These are phyloP conservation scores for Drosophila tanythrix DNA, from an alignment of 2,888 invertebrate genomes.

Conservation along the genomic window DNA sequence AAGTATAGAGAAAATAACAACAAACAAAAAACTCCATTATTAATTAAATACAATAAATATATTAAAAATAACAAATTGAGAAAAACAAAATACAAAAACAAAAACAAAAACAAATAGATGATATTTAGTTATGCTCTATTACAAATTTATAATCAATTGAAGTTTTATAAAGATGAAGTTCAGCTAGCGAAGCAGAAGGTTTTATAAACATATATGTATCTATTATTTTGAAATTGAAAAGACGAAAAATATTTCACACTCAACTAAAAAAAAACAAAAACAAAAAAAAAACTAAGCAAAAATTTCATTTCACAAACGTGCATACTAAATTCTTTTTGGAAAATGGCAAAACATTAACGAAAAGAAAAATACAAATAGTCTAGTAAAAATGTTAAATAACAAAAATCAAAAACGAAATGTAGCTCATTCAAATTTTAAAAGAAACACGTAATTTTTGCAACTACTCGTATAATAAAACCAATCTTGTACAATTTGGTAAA, in stretches of 20 bases:
- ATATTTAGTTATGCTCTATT: constrained; percentile 79
- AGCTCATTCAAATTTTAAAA: constrained; percentile 78
- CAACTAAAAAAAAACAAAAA: constrained; percentile 23
- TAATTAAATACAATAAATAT: constrained; percentile 46
- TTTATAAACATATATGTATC: constrained; percentile 66
- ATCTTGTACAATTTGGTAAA: constrained; percentile 68
- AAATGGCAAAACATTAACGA: constrained; percentile 9
- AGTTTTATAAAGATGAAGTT: constrained; percentile 63
- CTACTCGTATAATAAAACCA: constrained; percentile 50
- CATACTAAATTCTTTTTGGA: constrained; percentile 16
- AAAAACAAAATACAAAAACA: constrained; percentile 22
- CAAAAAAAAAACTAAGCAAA: constrained; percentile 10
- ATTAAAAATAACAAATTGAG: constrained; percentile 32
- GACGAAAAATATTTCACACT: constrained; percentile 29
- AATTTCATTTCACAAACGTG: constrained; percentile 50
- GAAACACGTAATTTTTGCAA: constrained; percentile 69
- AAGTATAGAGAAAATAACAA: constrained; percentile 28
- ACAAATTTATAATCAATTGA: constrained; percentile 70
- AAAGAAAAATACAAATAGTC: constrained; percentile 35
- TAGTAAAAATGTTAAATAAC: constrained; percentile 38
- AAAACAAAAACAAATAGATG: constrained; percentile 48
- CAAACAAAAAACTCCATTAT: constrained; percentile 38
- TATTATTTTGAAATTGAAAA: constrained; percentile 47
- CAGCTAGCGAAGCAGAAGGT: constrained; percentile 53
- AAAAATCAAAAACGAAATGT: constrained; percentile 65